Conservation (phyloP, 37 sponge, comb jelly and placozoan genomes). For the Bolinopsis microptera region DNA sequence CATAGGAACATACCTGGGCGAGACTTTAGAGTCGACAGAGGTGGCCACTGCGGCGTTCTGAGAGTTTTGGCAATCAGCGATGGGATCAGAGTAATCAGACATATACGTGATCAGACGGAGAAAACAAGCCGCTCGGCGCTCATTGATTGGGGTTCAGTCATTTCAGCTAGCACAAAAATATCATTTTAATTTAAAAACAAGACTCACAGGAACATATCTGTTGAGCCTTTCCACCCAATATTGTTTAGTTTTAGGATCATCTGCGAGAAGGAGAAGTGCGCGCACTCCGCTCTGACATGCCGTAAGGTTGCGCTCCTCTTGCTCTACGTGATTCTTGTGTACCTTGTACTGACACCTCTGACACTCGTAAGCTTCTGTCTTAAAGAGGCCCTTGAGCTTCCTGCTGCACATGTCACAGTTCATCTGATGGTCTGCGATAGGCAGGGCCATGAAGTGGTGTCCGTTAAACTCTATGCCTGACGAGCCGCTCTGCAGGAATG, state of each 20-base stretch:
- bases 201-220: background rate
- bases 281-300: slow-evolving; percentile 16
- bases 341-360: slow-evolving; percentile 34
- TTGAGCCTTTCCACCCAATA: slow-evolving; percentile 22
- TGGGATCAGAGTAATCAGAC: background rate
- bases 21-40: slow-evolving; percentile 37
- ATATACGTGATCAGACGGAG: background rate
- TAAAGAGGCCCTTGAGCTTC: slow-evolving; percentile 2
- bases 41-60: background rate
- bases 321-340: slow-evolving; percentile 37
- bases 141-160: no score
- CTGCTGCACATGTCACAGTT: slow-evolving; percentile 20
- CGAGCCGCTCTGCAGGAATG: slow-evolving; percentile 15
- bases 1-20: slow-evolving; percentile 15
- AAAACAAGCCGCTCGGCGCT: background rate
- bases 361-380: slow-evolving; percentile 61
- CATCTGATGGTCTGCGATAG: slow-evolving; percentile 32
- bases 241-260: slow-evolving; percentile 38
- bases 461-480: slow-evolving; percentile 42
- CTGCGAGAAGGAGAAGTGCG: slow-evolving; percentile 11
- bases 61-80: background rate
- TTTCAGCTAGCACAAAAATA: background rate
- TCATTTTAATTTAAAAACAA: background rate
- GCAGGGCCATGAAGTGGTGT: slow-evolving; percentile 57
- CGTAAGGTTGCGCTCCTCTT: slow-evolving; percentile 26